Conservation (phyloP, 2,888 invertebrate species). For the Himalopsyche japonica region DNA sequence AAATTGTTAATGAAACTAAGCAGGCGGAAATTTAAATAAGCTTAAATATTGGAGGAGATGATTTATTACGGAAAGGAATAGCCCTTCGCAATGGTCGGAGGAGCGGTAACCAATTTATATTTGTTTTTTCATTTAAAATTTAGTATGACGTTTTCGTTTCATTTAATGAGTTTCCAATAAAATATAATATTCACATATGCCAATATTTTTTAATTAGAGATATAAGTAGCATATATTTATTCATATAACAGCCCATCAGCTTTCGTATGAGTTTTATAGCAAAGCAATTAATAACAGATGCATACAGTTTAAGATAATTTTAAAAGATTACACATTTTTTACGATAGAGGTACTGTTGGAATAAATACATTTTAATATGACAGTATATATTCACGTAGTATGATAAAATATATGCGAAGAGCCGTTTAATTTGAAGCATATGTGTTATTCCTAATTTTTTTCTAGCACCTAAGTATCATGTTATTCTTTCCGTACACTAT, state of each 20-base stretch:
- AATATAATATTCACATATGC: no score
- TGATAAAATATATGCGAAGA: not conserved
- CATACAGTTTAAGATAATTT: not conserved
- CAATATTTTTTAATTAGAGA: no score
- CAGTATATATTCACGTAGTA: not conserved
- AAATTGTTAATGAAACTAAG: no score
- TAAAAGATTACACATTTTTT: not conserved
- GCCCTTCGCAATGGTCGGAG: no score
- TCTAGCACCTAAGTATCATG: not conserved
- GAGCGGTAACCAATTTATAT: no score
- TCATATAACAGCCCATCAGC: not conserved
- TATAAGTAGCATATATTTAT: not conserved
- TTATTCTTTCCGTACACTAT: not conserved
- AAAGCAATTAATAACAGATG: not conserved
- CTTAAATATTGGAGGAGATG: no score
- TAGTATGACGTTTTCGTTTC: no score
- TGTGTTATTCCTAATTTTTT: not conserved
- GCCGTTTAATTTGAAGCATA: not conserved
- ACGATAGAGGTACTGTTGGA: not conserved
- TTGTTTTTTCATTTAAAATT: no score
- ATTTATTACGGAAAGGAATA: no score
- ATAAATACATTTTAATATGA: not conserved
- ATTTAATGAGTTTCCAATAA: no score
- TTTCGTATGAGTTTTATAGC: not conserved
- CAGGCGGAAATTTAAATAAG: no score